phyloP scores from a whole-genome alignment of 2,113 vertebrate genomes.

The Cryptoleucopteryx plumbea region DNA sequence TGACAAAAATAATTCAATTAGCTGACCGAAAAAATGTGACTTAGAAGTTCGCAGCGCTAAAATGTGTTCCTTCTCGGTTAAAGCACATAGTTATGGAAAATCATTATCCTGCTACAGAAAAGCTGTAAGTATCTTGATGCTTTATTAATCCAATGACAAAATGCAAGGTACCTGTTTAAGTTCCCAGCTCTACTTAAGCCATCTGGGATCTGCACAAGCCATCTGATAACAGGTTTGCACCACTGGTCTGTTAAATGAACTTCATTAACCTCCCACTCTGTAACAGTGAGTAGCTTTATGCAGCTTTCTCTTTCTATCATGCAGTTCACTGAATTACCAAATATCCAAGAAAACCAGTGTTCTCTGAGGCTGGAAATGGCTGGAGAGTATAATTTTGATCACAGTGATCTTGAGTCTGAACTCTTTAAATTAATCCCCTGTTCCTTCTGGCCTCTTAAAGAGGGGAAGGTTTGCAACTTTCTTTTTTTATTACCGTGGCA shows the following conservation, averaged over 20 bases:
- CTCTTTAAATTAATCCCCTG: neutral
- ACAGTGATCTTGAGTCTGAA: neutral
- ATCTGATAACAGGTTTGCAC: slow-evolving; percentile 35
- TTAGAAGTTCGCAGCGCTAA: neutral
- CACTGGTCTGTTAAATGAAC: slow-evolving; percentile 59
- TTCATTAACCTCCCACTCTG: slow-evolving; percentile 34
- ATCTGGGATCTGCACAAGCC: slow-evolving; percentile 29
- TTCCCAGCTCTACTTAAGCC: slow-evolving; percentile 5
- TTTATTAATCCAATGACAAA: neutral
- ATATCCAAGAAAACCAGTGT: neutral
- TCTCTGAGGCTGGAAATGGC: neutral
- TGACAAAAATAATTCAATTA: neutral
- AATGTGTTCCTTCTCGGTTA: neutral
- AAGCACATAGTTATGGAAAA: neutral
- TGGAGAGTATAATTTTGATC: neutral
- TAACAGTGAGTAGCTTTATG: neutral
- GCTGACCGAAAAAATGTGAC: neutral
- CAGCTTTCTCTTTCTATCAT: neutral
- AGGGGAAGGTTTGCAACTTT: neutral
- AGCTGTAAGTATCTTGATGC: neutral
- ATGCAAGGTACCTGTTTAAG: neutral
- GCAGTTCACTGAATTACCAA: neutral
- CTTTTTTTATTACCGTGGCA: neutral
- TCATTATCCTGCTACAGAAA: neutral
- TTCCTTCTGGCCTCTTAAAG: neutral